Evolutionary conservation across 1,140 invertebrate genomes (phyloP).

Genomic region (Uloborus diversus): DNA sequence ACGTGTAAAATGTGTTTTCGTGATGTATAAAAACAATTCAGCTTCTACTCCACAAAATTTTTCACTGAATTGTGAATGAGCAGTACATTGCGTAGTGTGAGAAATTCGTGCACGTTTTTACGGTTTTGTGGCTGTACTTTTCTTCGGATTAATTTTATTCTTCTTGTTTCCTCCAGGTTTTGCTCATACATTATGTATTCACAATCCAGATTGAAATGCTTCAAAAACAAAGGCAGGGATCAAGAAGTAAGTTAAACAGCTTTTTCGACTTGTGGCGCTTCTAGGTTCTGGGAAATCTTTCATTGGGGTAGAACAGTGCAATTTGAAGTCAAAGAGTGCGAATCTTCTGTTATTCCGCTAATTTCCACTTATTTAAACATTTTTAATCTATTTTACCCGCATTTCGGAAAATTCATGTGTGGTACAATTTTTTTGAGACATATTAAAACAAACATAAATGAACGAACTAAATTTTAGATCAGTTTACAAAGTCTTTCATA

Average conservation of each 20-base stretch:
- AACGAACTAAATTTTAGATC: no score
- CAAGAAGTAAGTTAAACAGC: slow-evolving; percentile 62
- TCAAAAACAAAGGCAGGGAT: slow-evolving; percentile 68
- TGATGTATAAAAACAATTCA: no score
- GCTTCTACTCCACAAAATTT: background rate
- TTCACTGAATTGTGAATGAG: background rate
- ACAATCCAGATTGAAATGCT: slow-evolving; percentile 62
- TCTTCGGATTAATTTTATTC: background rate
- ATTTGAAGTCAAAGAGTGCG: background rate
- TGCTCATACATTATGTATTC: slow-evolving; percentile 9
- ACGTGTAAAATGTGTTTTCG: no score
- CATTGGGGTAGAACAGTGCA: background rate
- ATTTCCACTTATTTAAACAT: background rate
- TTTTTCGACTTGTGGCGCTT: no score
- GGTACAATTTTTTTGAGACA: background rate
- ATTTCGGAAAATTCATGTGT: background rate
- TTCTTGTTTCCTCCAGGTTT: background rate
- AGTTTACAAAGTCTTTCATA: no score
- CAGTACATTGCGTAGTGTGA: no score
- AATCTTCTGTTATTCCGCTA: background rate
- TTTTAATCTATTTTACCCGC: background rate
- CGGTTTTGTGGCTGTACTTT: no score
- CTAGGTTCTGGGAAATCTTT: no score
- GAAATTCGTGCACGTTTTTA: no score
- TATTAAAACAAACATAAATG: no score